Percentiles rank a stretch among this genome's conserved stretches.
Conservation (phyloP, 2,113 vertebrate genomes). For the Perccottus glenii region DNA sequence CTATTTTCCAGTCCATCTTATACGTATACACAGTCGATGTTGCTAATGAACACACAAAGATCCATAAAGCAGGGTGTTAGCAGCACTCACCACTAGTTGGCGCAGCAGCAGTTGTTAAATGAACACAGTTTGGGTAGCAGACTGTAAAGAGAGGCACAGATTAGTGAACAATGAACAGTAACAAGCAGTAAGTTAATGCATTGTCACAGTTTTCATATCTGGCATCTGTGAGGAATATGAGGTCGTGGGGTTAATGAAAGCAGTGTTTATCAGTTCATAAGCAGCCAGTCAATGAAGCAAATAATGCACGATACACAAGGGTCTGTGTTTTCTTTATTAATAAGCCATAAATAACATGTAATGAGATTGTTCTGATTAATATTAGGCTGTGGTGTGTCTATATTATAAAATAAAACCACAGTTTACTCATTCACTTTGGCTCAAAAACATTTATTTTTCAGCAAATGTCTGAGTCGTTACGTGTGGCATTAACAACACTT, state of each 20-base stretch:
- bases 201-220: not conserved
- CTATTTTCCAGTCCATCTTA: too few relatives aligned
- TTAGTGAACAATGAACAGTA: slow-evolving; percentile 44
- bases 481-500: too few relatives aligned
- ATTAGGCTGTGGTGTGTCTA: too few relatives aligned
- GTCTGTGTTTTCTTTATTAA: not conserved
- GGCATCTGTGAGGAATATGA: not conserved
- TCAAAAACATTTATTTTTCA: too few relatives aligned
- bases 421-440: too few relatives aligned
- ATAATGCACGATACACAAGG: not conserved
- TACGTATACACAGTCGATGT: not conserved
- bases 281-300: not conserved
- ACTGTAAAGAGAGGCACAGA: slow-evolving; percentile 76
- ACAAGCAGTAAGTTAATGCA: not conserved
- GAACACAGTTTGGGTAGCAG: slow-evolving; percentile 78
- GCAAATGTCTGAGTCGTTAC: too few relatives aligned
- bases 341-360: not conserved
- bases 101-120: slow-evolving; percentile 72
- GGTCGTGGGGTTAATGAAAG: not conserved
- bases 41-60: not conserved
- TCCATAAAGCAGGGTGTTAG: slow-evolving; percentile 61
- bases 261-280: slow-evolving; percentile 1
- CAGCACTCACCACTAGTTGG: slow-evolving; percentile 82
- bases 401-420: too few relatives aligned
- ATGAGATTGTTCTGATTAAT: not conserved